phyloP scores from a whole-genome alignment of 1,140 invertebrate genomes.

The Neodiprion fabricii region DNA sequence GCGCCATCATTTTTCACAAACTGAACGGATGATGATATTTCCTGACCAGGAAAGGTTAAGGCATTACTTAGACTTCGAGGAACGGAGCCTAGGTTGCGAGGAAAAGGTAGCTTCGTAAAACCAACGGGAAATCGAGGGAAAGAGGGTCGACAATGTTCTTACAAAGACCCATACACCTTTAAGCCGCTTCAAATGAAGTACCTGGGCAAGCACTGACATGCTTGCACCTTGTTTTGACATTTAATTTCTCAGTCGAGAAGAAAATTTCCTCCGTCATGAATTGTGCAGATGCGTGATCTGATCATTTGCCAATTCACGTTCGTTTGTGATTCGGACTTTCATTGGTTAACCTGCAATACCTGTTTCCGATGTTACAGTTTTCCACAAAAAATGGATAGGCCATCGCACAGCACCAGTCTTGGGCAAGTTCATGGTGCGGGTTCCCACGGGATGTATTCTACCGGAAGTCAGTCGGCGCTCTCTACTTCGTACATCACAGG shows the following conservation, averaged over 20 bases:
- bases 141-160: background rate
- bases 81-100: too few species aligned
- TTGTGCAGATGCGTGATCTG: background rate
- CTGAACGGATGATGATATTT: too few species aligned
- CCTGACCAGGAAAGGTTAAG: too few species aligned
- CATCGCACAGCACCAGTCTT: conserved; percentile 44
- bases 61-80: too few species aligned
- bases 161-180: background rate
- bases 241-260: too few species aligned
- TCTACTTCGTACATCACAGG: conserved; percentile 59
- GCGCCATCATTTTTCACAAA: too few species aligned
- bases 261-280: background rate
- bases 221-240: too few species aligned
- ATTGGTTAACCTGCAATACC: background rate
- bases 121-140: background rate
- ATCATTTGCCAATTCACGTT: background rate
- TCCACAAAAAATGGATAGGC: conserved; percentile 66
- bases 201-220: background rate
- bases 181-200: background rate
- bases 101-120: background rate
- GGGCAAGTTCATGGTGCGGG: conserved; percentile 48
- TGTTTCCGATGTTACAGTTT: conserved; percentile 53
- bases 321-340: background rate
- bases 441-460: conserved; percentile 53
- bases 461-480: conserved; percentile 52